Evolutionary conservation across 2,113 vertebrate genomes (phyloP).

Genomic region (Crotalus viridis): DNA sequence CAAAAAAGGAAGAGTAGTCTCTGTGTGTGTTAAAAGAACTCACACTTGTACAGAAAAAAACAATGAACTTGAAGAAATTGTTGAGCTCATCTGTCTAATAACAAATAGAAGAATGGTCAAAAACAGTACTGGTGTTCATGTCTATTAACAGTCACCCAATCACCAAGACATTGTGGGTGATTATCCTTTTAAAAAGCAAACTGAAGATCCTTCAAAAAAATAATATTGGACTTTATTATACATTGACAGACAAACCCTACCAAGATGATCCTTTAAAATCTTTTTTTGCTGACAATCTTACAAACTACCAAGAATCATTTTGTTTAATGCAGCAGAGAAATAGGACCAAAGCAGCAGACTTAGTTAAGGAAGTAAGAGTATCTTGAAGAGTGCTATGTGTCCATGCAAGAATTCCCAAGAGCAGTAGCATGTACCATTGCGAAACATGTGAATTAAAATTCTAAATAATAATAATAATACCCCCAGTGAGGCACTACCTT

Average conservation of each 20-base stretch:
- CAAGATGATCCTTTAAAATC: background rate
- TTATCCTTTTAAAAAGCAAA: background rate
- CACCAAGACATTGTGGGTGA: background rate
- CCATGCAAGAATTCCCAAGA: background rate
- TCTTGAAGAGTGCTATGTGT: background rate
- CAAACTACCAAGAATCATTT: background rate
- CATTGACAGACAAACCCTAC: background rate
- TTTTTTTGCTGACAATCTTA: background rate
- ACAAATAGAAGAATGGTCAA: background rate
- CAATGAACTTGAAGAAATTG: background rate
- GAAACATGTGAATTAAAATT: conserved; percentile 56
- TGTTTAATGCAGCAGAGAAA: background rate
- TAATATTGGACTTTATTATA: background rate
- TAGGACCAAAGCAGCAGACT: background rate
- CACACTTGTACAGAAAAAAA: background rate
- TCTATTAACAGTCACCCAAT: background rate
- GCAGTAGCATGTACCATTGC: conserved; percentile 39
- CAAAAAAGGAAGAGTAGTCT: background rate
- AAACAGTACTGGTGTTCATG: background rate
- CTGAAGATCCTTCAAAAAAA: background rate
- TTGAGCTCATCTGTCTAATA: background rate
- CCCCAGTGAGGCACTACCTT: no score
- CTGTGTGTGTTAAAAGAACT: background rate
- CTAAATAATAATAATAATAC: conserved; percentile 21
- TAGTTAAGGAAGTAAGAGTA: background rate